phyloP scores from a whole-genome alignment of 1,140 invertebrate genomes.

The Leptonema lineaticorne region DNA sequence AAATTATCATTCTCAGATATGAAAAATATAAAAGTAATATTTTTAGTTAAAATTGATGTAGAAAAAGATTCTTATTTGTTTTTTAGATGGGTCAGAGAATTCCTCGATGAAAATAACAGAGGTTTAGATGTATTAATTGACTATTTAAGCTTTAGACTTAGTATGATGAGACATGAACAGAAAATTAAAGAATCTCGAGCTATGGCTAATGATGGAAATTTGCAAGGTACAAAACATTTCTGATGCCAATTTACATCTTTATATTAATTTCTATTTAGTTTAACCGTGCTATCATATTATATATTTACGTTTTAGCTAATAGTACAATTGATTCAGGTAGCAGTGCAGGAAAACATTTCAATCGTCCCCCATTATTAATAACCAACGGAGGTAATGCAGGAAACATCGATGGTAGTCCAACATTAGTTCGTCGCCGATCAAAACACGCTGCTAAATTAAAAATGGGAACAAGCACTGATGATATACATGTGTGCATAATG shows the following conservation, averaged over 20 bases:
- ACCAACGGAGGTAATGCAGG: constrained; percentile 45
- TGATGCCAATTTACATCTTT: neutral
- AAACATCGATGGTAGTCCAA: constrained; percentile 47
- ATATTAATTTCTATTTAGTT: neutral
- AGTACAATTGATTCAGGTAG: constrained; percentile 11
- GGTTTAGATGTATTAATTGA: constrained; percentile 96
- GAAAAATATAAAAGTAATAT: no score
- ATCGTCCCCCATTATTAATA: constrained; percentile 46
- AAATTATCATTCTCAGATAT: no score
- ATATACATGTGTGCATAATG: constrained; percentile 99
- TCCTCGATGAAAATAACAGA: constrained; percentile 93
- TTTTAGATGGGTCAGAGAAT: constrained; percentile 94
- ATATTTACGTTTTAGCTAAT: constrained; percentile 6
- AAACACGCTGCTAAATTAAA: constrained; percentile 87
- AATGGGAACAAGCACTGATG: constrained; percentile 97
- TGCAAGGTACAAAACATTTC: constrained; percentile 27
- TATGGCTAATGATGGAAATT: constrained; percentile 66
- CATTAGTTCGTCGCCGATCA: constrained; percentile 61
- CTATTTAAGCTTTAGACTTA: constrained; percentile 91
- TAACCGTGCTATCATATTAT: neutral
- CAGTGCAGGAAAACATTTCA: constrained; percentile 17
- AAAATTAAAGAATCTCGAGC: constrained; percentile 69
- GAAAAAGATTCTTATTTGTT: no score
- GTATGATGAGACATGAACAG: constrained; percentile 89
- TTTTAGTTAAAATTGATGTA: no score